phyloP scores from a whole-genome alignment of 2,888 invertebrate species.

The Philereme transversata region DNA sequence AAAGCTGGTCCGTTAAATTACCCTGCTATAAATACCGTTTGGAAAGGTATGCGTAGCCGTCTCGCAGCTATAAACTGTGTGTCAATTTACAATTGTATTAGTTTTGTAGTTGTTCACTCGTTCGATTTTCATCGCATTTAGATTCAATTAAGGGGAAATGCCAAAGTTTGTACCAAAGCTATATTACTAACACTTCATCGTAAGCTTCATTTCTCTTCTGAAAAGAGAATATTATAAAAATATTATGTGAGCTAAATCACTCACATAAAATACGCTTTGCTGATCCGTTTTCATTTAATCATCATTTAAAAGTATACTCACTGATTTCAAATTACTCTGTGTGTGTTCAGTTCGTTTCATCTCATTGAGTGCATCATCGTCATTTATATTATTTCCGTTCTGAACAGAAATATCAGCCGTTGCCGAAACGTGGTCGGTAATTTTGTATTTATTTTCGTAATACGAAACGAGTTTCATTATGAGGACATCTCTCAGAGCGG shows the following conservation, averaged over 20 bases:
- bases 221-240: conserved; percentile 12
- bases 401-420: conserved; percentile 18
- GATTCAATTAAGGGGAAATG: conserved; percentile 11
- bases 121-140: conserved; percentile 12
- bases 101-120: conserved; percentile 18
- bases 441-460: conserved; percentile 66
- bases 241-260: background rate
- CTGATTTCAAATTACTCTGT: conserved; percentile 19
- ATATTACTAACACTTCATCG: conserved; percentile 40
- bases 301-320: conserved; percentile 17
- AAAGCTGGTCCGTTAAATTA: conserved; percentile 24
- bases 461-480: conserved; percentile 71
- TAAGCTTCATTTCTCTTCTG: conserved; percentile 15
- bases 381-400: conserved; percentile 33
- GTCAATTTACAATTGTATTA: conserved; percentile 17
- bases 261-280: too few relatives aligned
- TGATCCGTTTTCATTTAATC: background rate
- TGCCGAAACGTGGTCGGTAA: conserved; percentile 39
- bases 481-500: conserved; percentile 51
- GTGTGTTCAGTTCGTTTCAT: conserved; percentile 20
- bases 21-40: conserved; percentile 23
- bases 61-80: conserved; percentile 14
- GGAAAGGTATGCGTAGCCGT: conserved; percentile 18
- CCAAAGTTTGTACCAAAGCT: background rate
- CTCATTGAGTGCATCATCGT: conserved; percentile 15